Conservation (phyloP, 2,888 invertebrate genomes). For the Eudasyphora cyanicolor region DNA sequence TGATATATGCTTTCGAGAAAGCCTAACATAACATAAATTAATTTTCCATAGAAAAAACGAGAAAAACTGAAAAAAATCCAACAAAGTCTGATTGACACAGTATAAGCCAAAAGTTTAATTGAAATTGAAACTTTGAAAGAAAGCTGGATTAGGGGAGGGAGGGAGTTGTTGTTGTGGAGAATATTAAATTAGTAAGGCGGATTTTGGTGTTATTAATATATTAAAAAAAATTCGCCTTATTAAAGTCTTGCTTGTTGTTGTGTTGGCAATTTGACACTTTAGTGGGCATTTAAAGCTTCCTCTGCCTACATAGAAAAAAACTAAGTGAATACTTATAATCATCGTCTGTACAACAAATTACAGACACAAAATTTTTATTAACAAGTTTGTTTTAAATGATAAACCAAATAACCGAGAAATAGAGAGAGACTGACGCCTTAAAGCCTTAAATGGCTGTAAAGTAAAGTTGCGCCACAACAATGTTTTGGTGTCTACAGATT, state of each 20-base stretch:
- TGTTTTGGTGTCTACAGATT: neutral
- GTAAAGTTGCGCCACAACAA: constrained; percentile 19
- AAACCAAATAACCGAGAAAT: constrained; percentile 52
- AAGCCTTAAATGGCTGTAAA: constrained; percentile 66
- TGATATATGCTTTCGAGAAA: neutral
- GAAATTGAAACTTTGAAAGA: constrained; percentile 5
- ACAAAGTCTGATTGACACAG: constrained; percentile 4
- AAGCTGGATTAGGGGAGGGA: too few species aligned
- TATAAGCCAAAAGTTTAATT: neutral
- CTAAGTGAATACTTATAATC: constrained; percentile 29
- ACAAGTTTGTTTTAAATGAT: constrained; percentile 51
- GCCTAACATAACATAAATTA: neutral
- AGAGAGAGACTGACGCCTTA: constrained; percentile 71
- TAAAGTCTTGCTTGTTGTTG: constrained; percentile 55
- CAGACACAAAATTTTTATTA: constrained; percentile 2
- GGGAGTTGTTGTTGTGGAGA: too few species aligned
- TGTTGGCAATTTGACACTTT: constrained; percentile 77
- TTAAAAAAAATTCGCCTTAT: too few species aligned
- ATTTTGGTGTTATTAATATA: constrained; percentile 32
- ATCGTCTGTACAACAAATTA: constrained; percentile 21
- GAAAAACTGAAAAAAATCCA: neutral
- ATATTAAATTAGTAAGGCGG: neutral
- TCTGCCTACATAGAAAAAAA: constrained; percentile 74
- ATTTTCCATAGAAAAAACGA: too few species aligned
- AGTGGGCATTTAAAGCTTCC: constrained; percentile 79